Base-by-base conservation (phyloP, 2,888 invertebrate genomes). In the Drosophila nr. perissopoda region DNA sequence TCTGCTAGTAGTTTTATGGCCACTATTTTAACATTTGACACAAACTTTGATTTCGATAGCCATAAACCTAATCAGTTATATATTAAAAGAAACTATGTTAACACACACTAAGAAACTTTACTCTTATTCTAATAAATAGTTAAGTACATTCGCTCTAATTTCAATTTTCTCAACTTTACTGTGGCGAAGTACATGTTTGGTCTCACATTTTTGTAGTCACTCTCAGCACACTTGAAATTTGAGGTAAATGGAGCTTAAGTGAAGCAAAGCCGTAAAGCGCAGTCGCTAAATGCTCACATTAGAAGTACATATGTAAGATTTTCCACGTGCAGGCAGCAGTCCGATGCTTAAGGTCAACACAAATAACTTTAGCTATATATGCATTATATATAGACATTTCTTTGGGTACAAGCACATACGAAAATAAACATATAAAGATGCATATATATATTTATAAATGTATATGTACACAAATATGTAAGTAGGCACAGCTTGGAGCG, bases 301-400 rank as follows among this genome's bases (percentile, higher is more conserved):
- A 52, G 33, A 57, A 40, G 48, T 61, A 78, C 29, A 36, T 63
- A 58, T 75, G 42, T 59, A 62, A 63, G 58, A 65, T 56, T 59
- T 63, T 78, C 72, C 78, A 78, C 78, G 78, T 78, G 78, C 78
- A 80, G 54, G 56, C 48, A 56, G 29, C 57, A 57, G 42, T 25
- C 21, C 59, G 64, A 64, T 40, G 64, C 53, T 42, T 80, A 78
- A 78, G 78, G 78, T 78, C 78, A 80, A 80, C 78, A 78, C 80
- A 78, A 80, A 78, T 76, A 80, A 68, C 80, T 78, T 76, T 67
- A 59, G 48, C 66, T 68, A 64, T 42, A 62, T 48, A 67, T 31
- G 40, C 40, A 56, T n/a, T 58, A 64, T 40, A 51, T 40, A 40
- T 56, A 57, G 65, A 31, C 29, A 56, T 63, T 54, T 76, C 52